Percentiles rank a stretch among this genome's conserved stretches.
These are phyloP conservation scores for Neogobius melanostomus DNA, from an alignment of 2,113 vertebrate species.

Conservation along the genomic window DNA sequence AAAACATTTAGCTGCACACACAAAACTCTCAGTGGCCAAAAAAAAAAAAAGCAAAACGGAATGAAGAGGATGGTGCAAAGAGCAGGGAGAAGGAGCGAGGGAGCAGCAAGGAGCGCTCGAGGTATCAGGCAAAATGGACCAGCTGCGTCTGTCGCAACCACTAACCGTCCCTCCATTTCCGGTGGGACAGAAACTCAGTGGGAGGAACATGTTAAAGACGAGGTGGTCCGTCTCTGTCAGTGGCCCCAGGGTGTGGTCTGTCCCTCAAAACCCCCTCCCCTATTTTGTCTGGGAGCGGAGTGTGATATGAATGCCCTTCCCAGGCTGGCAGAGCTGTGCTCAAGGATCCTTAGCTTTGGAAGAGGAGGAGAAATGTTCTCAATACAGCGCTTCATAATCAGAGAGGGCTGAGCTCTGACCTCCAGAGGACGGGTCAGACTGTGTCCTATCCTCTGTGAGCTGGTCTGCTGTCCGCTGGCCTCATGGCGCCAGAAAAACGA, in stretches of 20 bases:
- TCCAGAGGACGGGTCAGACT: conserved; percentile 44
- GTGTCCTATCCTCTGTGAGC: conserved; percentile 49
- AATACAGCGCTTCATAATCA: conserved; percentile 71
- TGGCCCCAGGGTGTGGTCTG: conserved; percentile 46
- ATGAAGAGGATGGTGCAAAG: conserved; percentile 41
- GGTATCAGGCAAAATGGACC: conserved; percentile 59
- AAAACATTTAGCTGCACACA: conserved; percentile 27
- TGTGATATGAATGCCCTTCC: conserved; percentile 47
- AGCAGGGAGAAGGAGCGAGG: conserved; percentile 50
- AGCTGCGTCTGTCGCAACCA: conserved; percentile 53
- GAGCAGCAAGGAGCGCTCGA: conserved; percentile 51
- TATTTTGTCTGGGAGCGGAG: conserved; percentile 37
- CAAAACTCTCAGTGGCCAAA: conserved; percentile 35
- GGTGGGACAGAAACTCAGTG: conserved; percentile 43
- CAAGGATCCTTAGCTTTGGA: conserved; percentile 69
- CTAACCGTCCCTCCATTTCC: conserved; percentile 50
- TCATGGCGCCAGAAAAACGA: conserved; percentile 67
- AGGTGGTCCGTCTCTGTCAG: conserved; percentile 44
- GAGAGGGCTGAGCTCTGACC: conserved; percentile 56
- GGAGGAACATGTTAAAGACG: conserved; percentile 18
- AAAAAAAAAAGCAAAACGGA: conserved; percentile 32
- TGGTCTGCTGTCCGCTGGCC: conserved; percentile 60
- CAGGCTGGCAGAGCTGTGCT: conserved; percentile 69
- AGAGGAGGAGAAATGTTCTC: conserved; percentile 65
- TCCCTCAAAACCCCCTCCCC: conserved; percentile 52